Evolutionary conservation across 2,113 vertebrate species (phyloP).

Genomic region (Seriola rivoliana): DNA sequence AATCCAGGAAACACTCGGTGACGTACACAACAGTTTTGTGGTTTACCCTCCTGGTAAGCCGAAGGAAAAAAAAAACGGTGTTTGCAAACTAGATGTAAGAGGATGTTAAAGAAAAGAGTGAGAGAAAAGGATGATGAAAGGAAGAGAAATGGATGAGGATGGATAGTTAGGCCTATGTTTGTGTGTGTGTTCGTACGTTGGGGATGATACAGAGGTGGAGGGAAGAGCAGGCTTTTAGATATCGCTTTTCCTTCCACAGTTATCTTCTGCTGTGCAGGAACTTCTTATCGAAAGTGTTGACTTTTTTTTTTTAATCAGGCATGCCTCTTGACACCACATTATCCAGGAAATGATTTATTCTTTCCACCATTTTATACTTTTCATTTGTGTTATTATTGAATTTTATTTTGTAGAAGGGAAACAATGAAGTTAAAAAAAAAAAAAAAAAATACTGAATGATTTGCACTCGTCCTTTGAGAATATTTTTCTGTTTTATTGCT

Average conservation of each 20-base stretch:
- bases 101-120: background rate
- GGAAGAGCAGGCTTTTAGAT: conserved; percentile 42
- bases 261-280: conserved; percentile 88
- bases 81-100: background rate
- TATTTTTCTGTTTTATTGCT: conserved; percentile 42
- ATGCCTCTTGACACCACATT: conserved; percentile 39
- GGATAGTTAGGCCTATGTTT: background rate
- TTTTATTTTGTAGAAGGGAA: conserved; percentile 44
- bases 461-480: conserved; percentile 70
- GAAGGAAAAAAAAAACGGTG: background rate
- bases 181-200: conserved; percentile 28
- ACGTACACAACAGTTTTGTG: conserved; percentile 25
- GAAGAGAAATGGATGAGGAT: background rate
- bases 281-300: conserved; percentile 39
- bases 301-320: conserved; percentile 54
- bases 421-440: background rate
- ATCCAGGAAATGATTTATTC: conserved; percentile 49
- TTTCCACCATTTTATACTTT: conserved; percentile 47
- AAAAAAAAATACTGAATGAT: conserved; percentile 27
- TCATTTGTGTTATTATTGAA: conserved; percentile 22
- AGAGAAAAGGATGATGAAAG: background rate
- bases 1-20: conserved; percentile 56
- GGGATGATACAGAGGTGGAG: conserved; percentile 43
- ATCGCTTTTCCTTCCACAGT: conserved; percentile 52
- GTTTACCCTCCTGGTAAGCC: conserved; percentile 28